Conservation (phyloP, 2,888 invertebrate genomes). For the Ctena decussata region DNA sequence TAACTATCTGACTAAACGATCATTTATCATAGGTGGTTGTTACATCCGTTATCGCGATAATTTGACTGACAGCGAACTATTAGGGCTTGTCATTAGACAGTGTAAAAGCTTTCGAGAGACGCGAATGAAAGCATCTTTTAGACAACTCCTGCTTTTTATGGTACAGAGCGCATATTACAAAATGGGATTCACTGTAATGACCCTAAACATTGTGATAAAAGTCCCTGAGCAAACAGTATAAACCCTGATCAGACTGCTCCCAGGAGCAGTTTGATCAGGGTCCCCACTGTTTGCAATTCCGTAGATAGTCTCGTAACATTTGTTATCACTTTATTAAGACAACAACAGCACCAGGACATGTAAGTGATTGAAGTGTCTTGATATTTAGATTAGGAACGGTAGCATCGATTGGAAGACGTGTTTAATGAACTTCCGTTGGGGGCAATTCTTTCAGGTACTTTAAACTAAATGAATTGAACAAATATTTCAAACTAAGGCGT, state of each 20-base stretch:
- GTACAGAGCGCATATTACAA: background rate
- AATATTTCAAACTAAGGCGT: background rate
- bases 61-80: conserved; percentile 11
- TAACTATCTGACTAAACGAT: conserved; percentile 5
- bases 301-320: too few species aligned
- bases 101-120: conserved; percentile 1
- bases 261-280: too few species aligned
- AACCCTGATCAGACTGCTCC: too few species aligned
- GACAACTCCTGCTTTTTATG: background rate
- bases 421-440: conserved; percentile 8
- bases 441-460: background rate
- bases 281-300: too few species aligned
- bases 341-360: too few species aligned
- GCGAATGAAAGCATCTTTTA: conserved; percentile 1
- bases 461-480: background rate
- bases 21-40: background rate
- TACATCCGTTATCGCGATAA: background rate
- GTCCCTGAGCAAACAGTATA: too few species aligned
- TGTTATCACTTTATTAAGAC: too few species aligned
- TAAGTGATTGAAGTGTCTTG: too few species aligned
- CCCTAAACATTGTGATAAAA: too few species aligned
- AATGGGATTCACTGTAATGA: too few species aligned
- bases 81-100: background rate
- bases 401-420: background rate
- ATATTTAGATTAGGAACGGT: too few species aligned